Conservation (phyloP, 2,797 vertebrate species). For the Aldrovandia affinis region DNA sequence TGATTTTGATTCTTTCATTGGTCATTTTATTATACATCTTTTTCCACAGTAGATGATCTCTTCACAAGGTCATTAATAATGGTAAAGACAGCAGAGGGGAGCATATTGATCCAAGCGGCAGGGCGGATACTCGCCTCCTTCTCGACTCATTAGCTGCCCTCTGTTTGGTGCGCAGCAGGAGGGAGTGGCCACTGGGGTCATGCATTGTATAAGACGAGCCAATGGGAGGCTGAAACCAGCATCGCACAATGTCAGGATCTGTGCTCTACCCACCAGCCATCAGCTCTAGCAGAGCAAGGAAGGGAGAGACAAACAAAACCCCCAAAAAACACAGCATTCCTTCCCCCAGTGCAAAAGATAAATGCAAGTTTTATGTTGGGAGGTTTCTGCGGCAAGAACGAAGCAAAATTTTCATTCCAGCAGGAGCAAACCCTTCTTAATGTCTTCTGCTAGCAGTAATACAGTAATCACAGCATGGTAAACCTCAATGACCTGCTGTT, state of each 20-base stretch:
- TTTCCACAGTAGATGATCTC: constrained; percentile 27
- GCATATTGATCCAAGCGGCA: constrained; percentile 21
- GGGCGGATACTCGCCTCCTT: not conserved
- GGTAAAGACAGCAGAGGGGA: constrained; percentile 4
- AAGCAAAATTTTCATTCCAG: constrained; percentile 13
- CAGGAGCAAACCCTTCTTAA: constrained; percentile 10
- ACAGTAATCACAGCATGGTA: not conserved
- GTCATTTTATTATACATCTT: not conserved
- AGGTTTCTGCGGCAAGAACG: constrained; percentile 17
- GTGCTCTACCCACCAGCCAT: not conserved
- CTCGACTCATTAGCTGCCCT: constrained; percentile 11
- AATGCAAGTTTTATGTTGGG: not conserved
- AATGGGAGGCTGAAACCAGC: not conserved
- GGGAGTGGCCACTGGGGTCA: constrained; percentile 11
- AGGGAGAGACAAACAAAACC: not conserved
- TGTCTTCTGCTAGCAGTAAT: constrained; percentile 4
- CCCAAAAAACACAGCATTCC: not conserved
- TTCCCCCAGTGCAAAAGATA: not conserved
- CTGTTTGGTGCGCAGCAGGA: constrained; percentile 18
- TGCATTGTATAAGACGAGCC: not conserved
- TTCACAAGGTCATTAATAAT: constrained; percentile 27
- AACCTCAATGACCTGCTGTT: not conserved
- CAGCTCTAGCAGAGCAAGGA: not conserved
- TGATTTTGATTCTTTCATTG: constrained; percentile 1
- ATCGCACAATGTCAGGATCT: not conserved